Conservation (phyloP, 1,140 invertebrate genomes). For the Apis florea region DNA sequence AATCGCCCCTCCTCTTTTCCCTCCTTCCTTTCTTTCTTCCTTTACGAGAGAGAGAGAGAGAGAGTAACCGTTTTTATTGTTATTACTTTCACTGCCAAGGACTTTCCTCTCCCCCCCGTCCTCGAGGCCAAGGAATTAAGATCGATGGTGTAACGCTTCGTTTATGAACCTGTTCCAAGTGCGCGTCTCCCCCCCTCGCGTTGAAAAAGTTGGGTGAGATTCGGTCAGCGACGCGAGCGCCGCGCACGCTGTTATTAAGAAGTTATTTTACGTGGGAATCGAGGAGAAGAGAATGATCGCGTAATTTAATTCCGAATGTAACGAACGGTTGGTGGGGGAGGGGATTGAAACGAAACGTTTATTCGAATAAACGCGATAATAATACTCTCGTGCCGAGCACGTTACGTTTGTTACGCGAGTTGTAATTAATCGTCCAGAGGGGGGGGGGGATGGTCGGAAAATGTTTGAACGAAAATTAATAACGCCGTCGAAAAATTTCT, state of each 20-base stretch:
- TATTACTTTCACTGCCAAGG: neutral
- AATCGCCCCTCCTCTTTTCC: neutral
- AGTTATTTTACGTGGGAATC: neutral
- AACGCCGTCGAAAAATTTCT: neutral
- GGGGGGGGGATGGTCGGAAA: neutral
- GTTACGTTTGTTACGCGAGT: neutral
- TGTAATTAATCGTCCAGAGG: neutral
- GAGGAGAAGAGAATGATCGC: neutral
- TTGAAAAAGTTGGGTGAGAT: conserved; percentile 20
- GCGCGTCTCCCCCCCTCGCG: no score
- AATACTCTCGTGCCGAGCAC: neutral
- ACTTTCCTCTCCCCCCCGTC: neutral
- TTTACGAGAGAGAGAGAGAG: neutral
- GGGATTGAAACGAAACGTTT: conserved; percentile 4
- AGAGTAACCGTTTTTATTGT: conserved; percentile 45
- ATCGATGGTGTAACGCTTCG: conserved; percentile 41
- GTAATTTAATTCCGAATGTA: neutral
- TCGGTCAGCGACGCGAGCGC: no score
- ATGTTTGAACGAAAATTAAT: neutral
- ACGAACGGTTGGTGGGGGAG: no score
- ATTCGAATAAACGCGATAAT: neutral
- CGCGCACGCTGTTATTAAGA: no score
- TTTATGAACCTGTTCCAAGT: neutral
- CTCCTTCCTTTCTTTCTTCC: neutral
- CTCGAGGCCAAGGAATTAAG: conserved; percentile 27